Conservation (phyloP, 35 echinoderm and acorn worm genomes). For the Ophiothrix spiculata region DNA sequence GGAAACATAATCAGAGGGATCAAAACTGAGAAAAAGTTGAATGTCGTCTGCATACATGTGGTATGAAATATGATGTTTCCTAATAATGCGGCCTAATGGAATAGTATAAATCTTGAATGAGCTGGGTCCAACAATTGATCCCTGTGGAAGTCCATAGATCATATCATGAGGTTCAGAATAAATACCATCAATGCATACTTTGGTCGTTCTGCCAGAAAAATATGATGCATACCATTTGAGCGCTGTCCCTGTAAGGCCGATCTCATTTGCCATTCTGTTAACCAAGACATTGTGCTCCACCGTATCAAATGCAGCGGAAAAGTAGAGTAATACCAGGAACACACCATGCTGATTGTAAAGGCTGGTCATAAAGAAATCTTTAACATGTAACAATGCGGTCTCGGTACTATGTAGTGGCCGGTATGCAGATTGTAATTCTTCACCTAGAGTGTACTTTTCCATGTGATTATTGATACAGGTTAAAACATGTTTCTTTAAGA, state of each 20-base stretch:
- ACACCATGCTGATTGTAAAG: not conserved
- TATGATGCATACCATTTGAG: slow-evolving; percentile 5
- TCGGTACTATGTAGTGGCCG: no score
- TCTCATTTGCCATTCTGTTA: no score
- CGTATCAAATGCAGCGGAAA: no score
- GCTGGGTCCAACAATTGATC: not conserved
- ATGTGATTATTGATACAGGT: not conserved
- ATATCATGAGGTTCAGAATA: not conserved
- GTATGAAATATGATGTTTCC: not conserved
- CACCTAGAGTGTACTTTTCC: no score
- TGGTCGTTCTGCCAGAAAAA: not conserved
- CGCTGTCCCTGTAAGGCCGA: slow-evolving; percentile 3
- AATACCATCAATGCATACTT: not conserved
- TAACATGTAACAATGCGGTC: no score
- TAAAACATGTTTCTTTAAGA: not conserved
- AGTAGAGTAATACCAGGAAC: not conserved
- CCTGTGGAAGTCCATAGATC: not conserved
- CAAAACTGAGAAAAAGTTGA: not conserved
- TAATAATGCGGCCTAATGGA: no score
- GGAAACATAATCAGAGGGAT: slow-evolving; percentile 5
- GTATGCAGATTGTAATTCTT: no score
- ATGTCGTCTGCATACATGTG: slow-evolving; percentile 15
- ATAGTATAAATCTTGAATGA: not conserved
- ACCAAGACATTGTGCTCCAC: no score
- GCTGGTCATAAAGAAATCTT: not conserved